These are phyloP conservation scores for Sebastes kiyomatsui DNA, from an alignment of 2,797 vertebrate species.

Conservation along the genomic window DNA sequence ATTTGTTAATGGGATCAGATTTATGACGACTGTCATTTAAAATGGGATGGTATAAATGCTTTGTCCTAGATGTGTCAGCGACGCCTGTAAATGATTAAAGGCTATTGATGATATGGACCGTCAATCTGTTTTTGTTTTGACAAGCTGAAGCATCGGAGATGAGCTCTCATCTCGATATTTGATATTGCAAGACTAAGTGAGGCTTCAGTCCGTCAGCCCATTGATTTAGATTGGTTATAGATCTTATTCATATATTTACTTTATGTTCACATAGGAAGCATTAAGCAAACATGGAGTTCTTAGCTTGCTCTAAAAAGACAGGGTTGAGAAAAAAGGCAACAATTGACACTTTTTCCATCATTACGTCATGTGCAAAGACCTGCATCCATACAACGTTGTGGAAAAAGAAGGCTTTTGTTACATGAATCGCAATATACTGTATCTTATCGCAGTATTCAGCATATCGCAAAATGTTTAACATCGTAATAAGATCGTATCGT, in stretches of 20 bases:
- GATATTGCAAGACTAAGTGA: slow-evolving; percentile 25
- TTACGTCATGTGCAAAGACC: too few species aligned
- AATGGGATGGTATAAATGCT: slow-evolving; percentile 45
- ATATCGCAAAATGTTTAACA: too few species aligned
- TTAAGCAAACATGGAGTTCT: neutral
- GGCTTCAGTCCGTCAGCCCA: neutral
- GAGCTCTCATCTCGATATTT: slow-evolving; percentile 25
- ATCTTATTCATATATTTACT: slow-evolving; percentile 11
- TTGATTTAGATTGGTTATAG: neutral
- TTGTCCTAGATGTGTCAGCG: slow-evolving; percentile 46
- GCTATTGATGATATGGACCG: slow-evolving; percentile 38
- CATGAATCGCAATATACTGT: too few species aligned
- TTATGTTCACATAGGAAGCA: neutral
- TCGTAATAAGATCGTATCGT: too few species aligned
- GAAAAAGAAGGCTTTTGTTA: too few species aligned
- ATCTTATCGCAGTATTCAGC: too few species aligned
- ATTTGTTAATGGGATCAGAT: slow-evolving; percentile 38
- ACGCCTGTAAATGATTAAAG: slow-evolving; percentile 36
- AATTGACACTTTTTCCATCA: neutral
- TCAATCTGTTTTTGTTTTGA: slow-evolving; percentile 49
- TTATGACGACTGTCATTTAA: slow-evolving; percentile 40
- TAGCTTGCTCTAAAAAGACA: neutral
- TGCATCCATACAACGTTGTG: too few species aligned
- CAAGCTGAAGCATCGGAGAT: slow-evolving; percentile 16
- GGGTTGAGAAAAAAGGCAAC: neutral